Percentiles rank a stretch among this genome's conserved stretches.
Evolutionary conservation across 2,797 vertebrate genomes (phyloP).

Genomic region (Platyrinchus mystaceus): DNA sequence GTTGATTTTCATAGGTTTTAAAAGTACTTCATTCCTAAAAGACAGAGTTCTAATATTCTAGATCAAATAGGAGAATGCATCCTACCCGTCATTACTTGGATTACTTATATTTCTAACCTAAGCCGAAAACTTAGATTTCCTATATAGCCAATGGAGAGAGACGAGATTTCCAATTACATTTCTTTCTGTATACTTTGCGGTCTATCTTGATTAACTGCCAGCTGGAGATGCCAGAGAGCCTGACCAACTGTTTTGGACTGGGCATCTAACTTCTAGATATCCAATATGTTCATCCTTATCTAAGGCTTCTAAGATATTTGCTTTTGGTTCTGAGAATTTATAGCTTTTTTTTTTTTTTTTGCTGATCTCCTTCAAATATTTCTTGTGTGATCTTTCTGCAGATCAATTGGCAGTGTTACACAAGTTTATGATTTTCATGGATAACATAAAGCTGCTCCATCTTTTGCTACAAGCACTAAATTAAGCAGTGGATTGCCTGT

Average conservation of each 20-base stretch:
- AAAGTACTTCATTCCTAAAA: not conserved
- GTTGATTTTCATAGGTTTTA: not conserved
- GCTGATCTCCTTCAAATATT: not conserved
- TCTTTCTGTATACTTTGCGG: not conserved
- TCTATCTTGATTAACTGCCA: not conserved
- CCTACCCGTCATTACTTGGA: not conserved
- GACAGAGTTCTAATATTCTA: not conserved
- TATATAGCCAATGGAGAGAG: not conserved
- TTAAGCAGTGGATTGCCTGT: not conserved
- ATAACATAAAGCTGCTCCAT: not conserved
- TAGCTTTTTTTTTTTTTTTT: not conserved
- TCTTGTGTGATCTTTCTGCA: not conserved
- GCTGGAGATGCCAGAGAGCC: not conserved
- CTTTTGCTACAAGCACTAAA: not conserved
- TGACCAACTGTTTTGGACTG: not conserved
- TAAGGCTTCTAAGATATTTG: not conserved
- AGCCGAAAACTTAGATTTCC: not conserved
- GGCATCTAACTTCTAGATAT: not conserved
- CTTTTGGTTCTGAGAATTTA: not conserved
- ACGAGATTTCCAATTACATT: not conserved
- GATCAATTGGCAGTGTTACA: not conserved
- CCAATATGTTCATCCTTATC: not conserved
- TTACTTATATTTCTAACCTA: not conserved
- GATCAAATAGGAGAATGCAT: not conserved
- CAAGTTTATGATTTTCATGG: not conserved